Evolutionary conservation across 2,888 invertebrate species (phyloP).

Genomic region (Patella pellucida): DNA sequence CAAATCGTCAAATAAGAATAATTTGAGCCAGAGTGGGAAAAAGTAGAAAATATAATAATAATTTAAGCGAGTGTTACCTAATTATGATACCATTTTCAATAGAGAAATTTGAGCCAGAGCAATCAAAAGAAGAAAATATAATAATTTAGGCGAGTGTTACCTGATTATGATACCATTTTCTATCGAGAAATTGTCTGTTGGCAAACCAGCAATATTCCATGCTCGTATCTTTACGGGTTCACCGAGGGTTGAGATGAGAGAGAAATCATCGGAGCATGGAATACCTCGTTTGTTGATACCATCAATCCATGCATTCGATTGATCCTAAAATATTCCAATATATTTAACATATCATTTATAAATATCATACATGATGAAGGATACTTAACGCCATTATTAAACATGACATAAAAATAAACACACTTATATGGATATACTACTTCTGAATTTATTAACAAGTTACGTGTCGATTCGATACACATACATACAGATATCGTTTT

Average conservation of each 20-base stretch:
- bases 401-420: no score
- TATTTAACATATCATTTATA: not conserved
- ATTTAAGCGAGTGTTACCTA: conserved; percentile 45
- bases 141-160: conserved; percentile 39
- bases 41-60: no score
- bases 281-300: conserved; percentile 81
- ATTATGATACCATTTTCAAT: conserved; percentile 72
- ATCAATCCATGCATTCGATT: conserved; percentile 83
- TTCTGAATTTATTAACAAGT: no score
- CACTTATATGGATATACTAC: no score
- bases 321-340: conserved; percentile 68
- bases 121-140: no score
- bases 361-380: not conserved
- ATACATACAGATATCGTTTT: no score
- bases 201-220: conserved; percentile 73
- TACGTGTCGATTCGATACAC: no score
- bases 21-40: no score
- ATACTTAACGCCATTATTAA: not conserved
- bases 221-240: conserved; percentile 71
- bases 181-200: conserved; percentile 72
- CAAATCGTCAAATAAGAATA: no score
- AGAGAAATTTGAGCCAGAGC: conserved; percentile 62
- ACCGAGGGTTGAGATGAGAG: conserved; percentile 74
- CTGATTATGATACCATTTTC: conserved; percentile 72
- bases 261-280: conserved; percentile 83